Evolutionary conservation across 2,888 invertebrate genomes (phyloP).

Genomic region (Apomyelois bistriatella): DNA sequence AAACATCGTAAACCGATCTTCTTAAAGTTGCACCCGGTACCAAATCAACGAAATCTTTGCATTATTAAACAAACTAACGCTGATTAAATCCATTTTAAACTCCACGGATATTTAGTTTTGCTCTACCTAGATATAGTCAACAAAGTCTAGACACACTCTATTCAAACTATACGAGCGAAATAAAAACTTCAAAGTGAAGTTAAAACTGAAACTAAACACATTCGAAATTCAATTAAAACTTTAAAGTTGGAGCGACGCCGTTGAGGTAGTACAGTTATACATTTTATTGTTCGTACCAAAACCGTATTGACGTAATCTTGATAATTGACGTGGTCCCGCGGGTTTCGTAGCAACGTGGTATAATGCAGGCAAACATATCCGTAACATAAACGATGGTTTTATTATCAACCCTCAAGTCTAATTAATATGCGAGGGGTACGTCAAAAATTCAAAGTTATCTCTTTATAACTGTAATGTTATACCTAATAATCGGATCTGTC

Average conservation of each 20-base stretch:
- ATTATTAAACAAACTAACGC: too few species aligned
- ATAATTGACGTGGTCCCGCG: conserved; percentile 42
- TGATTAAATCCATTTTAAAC: too few species aligned
- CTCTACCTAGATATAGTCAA: not conserved
- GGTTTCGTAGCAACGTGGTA: conserved; percentile 29
- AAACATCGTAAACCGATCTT: too few species aligned
- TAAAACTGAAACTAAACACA: conserved; percentile 14
- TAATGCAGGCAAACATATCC: conserved; percentile 16
- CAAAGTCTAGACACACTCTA: conserved; percentile 4
- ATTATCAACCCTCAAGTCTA: conserved; percentile 1
- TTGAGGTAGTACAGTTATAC: conserved; percentile 30
- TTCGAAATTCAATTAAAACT: conserved; percentile 18
- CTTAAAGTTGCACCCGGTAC: too few species aligned
- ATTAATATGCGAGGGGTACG: conserved; percentile 7
- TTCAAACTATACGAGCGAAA: conserved; percentile 6
- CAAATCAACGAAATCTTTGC: too few species aligned
- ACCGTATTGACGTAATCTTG: conserved; percentile 49
- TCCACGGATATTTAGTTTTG: not conserved
- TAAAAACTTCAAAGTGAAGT: conserved; percentile 11
- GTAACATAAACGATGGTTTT: conserved; percentile 5
- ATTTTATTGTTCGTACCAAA: conserved; percentile 28
- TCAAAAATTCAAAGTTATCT: not conserved
- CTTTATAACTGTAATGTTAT: not conserved
- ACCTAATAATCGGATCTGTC: not conserved
- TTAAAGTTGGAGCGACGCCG: conserved; percentile 15